A percentile compares a stretch with the other conserved stretches of the same genome.
Conservation (phyloP, 1,140 invertebrate species). For the Temnothorax curvispinosus region DNA sequence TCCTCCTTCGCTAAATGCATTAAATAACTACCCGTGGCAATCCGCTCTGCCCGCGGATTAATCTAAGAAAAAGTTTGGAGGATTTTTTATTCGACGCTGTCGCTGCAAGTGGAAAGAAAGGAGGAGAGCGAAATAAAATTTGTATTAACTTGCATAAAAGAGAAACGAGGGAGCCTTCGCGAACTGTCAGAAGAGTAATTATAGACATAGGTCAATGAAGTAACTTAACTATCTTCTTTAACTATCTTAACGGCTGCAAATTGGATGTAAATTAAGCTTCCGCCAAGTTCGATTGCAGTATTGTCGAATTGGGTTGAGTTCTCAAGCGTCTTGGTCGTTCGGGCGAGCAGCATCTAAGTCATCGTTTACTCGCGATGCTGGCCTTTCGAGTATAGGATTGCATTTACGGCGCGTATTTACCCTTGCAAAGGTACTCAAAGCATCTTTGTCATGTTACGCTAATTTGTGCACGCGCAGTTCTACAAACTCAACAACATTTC, state of each 20-base stretch:
- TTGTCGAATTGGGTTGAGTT: neutral
- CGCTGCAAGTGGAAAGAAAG: neutral
- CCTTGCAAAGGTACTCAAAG: neutral
- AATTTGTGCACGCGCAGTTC: neutral
- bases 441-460: neutral
- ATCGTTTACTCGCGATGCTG: neutral
- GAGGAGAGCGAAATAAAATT: neutral
- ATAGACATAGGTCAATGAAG: neutral
- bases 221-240: slow-evolving; percentile 1
- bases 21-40: neutral
- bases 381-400: neutral
- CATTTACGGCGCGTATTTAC: neutral
- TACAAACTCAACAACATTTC: slow-evolving; percentile 14
- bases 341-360: neutral
- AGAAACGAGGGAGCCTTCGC: neutral
- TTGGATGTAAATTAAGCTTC: slow-evolving; percentile 6
- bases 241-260: slow-evolving; percentile 19
- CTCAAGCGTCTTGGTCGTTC: no score
- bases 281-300: neutral
- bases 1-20: neutral
- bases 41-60: neutral
- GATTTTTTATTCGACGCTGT: neutral
- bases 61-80: neutral
- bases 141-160: neutral
- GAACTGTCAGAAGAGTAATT: neutral